phyloP scores from a whole-genome alignment of 2,888 invertebrate species.

The Ichneumon xanthorius region DNA sequence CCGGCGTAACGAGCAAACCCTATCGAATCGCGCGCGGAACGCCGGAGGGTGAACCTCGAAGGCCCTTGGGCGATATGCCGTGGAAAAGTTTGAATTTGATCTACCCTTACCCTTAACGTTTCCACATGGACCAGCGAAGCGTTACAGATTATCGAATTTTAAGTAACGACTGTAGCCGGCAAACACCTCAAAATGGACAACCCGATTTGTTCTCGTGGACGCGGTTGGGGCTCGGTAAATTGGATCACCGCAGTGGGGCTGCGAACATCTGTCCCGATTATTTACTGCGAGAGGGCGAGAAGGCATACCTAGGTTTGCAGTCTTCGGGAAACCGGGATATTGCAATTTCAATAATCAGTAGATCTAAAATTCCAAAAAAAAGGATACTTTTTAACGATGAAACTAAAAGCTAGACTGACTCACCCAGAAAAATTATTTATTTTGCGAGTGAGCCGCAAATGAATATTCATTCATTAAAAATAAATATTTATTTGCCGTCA shows the following conservation, averaged over 20 bases:
- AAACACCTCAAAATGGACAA: conserved; percentile 9
- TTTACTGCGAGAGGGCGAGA: neutral
- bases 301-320: neutral
- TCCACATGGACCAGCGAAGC: conserved; percentile 35
- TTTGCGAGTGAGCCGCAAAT: neutral
- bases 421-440: too few species aligned
- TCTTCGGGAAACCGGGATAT: neutral
- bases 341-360: neutral
- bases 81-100: conserved; percentile 37
- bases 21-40: conserved; percentile 63
- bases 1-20: conserved; percentile 65
- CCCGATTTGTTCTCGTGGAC: conserved; percentile 16
- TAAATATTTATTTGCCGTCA: neutral
- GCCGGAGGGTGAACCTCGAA: conserved; percentile 24
- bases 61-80: neutral
- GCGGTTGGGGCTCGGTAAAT: conserved; percentile 3
- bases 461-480: neutral
- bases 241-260: neutral
- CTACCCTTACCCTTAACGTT: conserved; percentile 25
- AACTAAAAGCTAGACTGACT: neutral
- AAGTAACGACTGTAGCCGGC: conserved; percentile 37
- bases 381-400: neutral
- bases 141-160: conserved; percentile 65
- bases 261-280: conserved; percentile 22
- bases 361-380: neutral